phyloP scores from a whole-genome alignment of 2,113 vertebrate species.

The Entelurus aequoreus region DNA sequence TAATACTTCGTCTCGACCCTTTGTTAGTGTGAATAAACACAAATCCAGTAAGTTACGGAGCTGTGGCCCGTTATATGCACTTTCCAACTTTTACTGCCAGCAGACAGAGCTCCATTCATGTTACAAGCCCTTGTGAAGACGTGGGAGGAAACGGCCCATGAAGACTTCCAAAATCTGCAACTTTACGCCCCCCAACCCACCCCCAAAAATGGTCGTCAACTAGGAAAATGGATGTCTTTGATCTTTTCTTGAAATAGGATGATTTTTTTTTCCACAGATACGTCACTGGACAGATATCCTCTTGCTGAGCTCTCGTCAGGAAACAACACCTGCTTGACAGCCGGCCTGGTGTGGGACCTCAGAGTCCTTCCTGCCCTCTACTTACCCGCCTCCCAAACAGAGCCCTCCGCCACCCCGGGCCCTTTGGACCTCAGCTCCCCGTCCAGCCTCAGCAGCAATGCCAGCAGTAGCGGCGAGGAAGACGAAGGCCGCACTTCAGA shows the following conservation, averaged over 20 bases:
- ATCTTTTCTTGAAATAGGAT: constrained; percentile 5
- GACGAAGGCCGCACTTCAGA: constrained; percentile 88
- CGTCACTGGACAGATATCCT: constrained; percentile 77
- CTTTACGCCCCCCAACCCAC: neutral
- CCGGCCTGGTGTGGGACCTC: constrained; percentile 84
- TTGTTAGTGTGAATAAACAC: neutral
- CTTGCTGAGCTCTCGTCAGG: constrained; percentile 66
- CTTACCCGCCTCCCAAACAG: constrained; percentile 65
- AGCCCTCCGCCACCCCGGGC: constrained; percentile 60
- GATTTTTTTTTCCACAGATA: constrained; percentile 54
- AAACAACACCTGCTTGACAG: constrained; percentile 75
- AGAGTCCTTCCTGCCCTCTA: constrained; percentile 78
- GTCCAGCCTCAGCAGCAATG: constrained; percentile 71
- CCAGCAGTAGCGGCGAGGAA: constrained; percentile 83
- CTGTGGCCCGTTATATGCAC: constrained; percentile 57
- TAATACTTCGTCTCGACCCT: neutral
- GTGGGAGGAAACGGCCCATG: constrained; percentile 68
- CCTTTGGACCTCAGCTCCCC: constrained; percentile 85
- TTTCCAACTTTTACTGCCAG: constrained; percentile 45
- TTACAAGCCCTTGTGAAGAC: constrained; percentile 64
- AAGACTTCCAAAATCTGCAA: constrained; percentile 37
- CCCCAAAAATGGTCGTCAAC: neutral
- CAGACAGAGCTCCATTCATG: constrained; percentile 72
- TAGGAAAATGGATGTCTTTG: neutral
- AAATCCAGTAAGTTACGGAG: constrained; percentile 38